These are phyloP conservation scores for Gadopsis marmoratus DNA, from an alignment of 2,797 vertebrate genomes.

Conservation along the genomic window DNA sequence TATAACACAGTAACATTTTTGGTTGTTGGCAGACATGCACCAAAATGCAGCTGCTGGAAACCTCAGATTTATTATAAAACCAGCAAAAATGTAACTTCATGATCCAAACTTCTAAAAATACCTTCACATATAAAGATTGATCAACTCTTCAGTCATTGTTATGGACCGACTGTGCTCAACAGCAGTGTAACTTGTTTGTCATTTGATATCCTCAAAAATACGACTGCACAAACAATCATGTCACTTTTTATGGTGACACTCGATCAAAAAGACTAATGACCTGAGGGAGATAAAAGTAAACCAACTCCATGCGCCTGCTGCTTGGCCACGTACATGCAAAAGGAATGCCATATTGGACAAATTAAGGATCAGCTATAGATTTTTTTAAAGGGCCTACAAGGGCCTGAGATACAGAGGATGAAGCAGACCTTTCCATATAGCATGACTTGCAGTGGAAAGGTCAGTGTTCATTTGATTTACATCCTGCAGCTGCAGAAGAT, in stretches of 20 bases:
- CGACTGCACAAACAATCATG: conserved; percentile 33
- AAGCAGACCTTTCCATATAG: conserved; percentile 56
- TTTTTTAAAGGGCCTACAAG: conserved; percentile 37
- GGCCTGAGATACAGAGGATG: conserved; percentile 28
- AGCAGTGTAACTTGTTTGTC: conserved; percentile 3
- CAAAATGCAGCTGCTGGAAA: conserved; percentile 11
- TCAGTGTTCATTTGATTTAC: conserved; percentile 64
- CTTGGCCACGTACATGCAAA: conserved; percentile 30
- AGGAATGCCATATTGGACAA: conserved; percentile 54
- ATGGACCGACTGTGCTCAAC: not conserved
- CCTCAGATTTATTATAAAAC: conserved; percentile 18
- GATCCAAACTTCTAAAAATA: conserved; percentile 12
- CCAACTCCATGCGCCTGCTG: conserved; percentile 34
- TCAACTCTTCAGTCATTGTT: not conserved
- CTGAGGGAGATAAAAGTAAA: conserved; percentile 46
- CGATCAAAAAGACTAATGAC: conserved; percentile 49
- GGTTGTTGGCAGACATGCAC: not conserved
- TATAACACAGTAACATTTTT: not conserved
- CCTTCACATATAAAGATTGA: not conserved
- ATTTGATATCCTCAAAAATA: conserved; percentile 20
- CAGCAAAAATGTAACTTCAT: not conserved
- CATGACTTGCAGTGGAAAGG: conserved; percentile 45
- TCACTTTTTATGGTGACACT: conserved; percentile 38
- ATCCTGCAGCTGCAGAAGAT: conserved; percentile 63
- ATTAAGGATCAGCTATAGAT: conserved; percentile 48